Evolutionary conservation across 2,797 vertebrate genomes (phyloP), one percentile per base, ranked within the genome.

Genomic region (Lagodon rhomboides): DNA sequence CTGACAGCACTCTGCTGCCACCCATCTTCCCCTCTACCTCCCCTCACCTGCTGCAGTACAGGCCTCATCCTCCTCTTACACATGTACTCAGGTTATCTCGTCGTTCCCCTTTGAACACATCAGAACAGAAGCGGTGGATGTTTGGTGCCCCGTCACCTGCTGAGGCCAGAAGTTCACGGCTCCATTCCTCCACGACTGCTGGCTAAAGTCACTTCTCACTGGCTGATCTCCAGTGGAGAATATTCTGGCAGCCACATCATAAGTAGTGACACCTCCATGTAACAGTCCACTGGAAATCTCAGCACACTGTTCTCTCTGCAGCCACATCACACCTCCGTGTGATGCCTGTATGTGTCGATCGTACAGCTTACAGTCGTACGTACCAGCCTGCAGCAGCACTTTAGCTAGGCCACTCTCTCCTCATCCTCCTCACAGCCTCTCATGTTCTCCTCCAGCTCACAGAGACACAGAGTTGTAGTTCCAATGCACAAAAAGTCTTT

Each of bases 141-240:
- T 25, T 55, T n/a, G 59, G 47, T 68, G 68, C 59, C 68, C 3
- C 61, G n/a, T 55, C 50, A 46, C 72, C 73, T 54, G 71, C 84
- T 80, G 71, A 68, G 71, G 56, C 71, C 73, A 47, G 73, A 51
- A 83, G 63, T 56, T 43, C 75, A 80, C 66, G 9, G 34, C 34
- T 34, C 34, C 34, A 9, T 34, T 34, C 34, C 34, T 34, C 34
- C 34, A 67, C 66, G 61, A 82, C 70, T 73, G 44, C 69, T 68
- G 59, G 77, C 73, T 51, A 56, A 56, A 77, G 46, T 75, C 50
- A 46, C 63, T 79, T 77, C 49, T 41, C 62, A 12, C 69, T 85
- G 77, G 73, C 77, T 41, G 34, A 34, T 63, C 46, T 78, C 54
- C 71, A 68, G 7, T 9, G 51, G 60, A 73, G 70, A 85, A 69